phyloP scores from a whole-genome alignment of 2,113 vertebrate genomes.

The Hylia prasina region DNA sequence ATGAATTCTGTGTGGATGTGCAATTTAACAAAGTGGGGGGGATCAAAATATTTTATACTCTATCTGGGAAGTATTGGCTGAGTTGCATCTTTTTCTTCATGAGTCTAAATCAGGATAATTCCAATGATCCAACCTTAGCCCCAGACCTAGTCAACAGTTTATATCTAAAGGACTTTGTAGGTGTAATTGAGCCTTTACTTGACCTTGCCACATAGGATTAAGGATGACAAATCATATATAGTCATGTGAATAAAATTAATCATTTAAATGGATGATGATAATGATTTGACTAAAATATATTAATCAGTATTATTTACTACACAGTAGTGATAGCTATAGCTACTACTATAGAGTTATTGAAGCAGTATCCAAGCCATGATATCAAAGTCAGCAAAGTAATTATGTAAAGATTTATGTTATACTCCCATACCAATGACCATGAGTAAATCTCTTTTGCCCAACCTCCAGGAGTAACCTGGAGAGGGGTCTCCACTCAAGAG shows the following conservation, averaged over 20 bases:
- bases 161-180: background rate
- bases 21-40: rapidly evolving
- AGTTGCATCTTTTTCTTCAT: background rate
- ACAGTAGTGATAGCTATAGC: background rate
- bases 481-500: background rate
- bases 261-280: background rate
- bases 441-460: background rate
- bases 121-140: background rate
- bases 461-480: background rate
- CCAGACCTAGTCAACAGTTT: background rate
- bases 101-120: background rate
- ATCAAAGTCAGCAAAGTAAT: background rate
- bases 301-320: background rate
- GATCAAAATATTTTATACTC: background rate
- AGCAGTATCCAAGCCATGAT: background rate
- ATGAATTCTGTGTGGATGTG: background rate
- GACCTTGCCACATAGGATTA: background rate
- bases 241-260: background rate
- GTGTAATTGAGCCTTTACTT: background rate
- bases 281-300: background rate
- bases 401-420: background rate
- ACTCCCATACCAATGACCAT: background rate
- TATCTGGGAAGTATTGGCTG: background rate
- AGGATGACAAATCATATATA: background rate
- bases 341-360: background rate